A percentile compares a stretch with the other conserved stretches of the same genome.
Conservation (phyloP, 2,888 invertebrate species). For the Cistogaster globosa region DNA sequence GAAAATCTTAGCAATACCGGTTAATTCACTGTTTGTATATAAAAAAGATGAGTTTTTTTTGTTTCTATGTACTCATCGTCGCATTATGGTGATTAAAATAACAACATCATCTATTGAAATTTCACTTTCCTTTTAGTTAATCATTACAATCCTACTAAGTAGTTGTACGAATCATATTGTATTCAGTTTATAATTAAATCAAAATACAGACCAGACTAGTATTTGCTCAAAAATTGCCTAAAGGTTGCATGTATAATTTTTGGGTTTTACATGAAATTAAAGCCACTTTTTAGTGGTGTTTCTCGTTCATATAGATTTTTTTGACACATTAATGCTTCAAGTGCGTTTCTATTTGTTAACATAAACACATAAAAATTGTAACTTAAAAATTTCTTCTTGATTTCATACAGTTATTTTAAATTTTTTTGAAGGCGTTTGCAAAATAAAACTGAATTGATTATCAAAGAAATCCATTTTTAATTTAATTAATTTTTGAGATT, state of each 20-base stretch:
- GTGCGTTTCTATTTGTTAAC: no score
- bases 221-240: conserved; percentile 6
- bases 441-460: no score
- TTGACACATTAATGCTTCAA: no score
- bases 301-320: neutral
- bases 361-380: no score
- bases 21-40: conserved; percentile 43
- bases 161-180: neutral
- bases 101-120: conserved; percentile 34
- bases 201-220: conserved; percentile 28
- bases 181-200: conserved; percentile 35
- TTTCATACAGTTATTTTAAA: no score
- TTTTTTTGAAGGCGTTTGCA: no score
- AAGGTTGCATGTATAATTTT: conserved; percentile 10
- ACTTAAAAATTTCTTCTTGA: no score
- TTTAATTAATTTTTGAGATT: no score
- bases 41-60: conserved; percentile 37
- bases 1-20: conserved; percentile 46
- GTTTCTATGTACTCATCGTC: conserved; percentile 37
- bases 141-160: conserved; percentile 52
- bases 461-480: no score
- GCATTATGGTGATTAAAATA: conserved; percentile 15
- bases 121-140: conserved; percentile 66
- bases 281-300: conserved; percentile 12
- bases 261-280: conserved; percentile 15